Evolutionary conservation across 2,888 invertebrate genomes (phyloP).

Genomic region (Allygus modestus): DNA sequence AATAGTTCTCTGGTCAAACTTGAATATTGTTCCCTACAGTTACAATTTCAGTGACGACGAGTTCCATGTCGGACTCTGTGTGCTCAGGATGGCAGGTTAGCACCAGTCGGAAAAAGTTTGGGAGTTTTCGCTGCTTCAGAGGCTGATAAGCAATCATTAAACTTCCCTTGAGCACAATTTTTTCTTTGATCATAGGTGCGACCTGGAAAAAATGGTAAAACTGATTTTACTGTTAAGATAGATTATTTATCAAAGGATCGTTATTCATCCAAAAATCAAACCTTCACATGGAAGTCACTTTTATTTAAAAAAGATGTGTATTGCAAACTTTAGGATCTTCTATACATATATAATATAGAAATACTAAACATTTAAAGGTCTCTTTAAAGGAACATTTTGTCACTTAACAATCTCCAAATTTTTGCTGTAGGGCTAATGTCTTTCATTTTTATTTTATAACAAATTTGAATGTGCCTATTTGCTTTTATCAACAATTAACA

Average conservation of each 20-base stretch:
- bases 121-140: constrained; percentile 78
- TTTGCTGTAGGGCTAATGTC: too few relatives aligned
- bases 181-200: constrained; percentile 85
- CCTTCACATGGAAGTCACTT: background rate
- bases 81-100: constrained; percentile 84
- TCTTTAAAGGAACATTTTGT: too few relatives aligned
- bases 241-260: too few relatives aligned
- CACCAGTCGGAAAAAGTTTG: constrained; percentile 88
- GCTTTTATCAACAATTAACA: too few relatives aligned
- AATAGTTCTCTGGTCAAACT: background rate
- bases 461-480: too few relatives aligned
- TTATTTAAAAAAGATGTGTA: background rate
- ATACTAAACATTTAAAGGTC: too few relatives aligned
- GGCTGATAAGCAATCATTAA: constrained; percentile 90
- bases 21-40: constrained; percentile 76
- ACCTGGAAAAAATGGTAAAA: constrained; percentile 76
- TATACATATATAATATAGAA: too few relatives aligned
- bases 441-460: too few relatives aligned
- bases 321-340: too few relatives aligned
- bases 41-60: constrained; percentile 82
- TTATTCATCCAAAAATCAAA: constrained; percentile 1
- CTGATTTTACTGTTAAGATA: too few relatives aligned
- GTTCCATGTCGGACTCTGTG: constrained; percentile 79
- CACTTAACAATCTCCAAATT: too few relatives aligned
- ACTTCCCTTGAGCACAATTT: constrained; percentile 80